Evolutionary conservation across 2,797 vertebrate genomes (phyloP).

Genomic region (Phrynocephalus vlangalii): DNA sequence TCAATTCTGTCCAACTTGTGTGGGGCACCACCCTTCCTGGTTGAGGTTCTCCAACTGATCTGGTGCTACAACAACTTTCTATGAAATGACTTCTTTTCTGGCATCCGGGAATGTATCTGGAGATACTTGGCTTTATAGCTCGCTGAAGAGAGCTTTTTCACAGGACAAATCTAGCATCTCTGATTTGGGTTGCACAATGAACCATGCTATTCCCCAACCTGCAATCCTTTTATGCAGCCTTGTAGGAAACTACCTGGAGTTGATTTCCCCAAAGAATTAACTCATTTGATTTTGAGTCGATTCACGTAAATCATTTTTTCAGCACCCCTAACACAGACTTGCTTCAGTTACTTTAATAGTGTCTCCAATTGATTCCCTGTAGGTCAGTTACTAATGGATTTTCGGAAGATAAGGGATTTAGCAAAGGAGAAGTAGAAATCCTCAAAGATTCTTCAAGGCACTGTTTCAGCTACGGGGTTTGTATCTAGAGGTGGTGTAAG

Average conservation of each 20-base stretch:
- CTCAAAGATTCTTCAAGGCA: not conserved
- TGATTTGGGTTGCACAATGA: not conserved
- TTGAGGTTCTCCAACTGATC: no score
- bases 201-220: not conserved
- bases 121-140: no score
- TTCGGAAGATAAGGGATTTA: constrained; percentile 9
- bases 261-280: constrained; percentile 19
- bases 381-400: constrained; percentile 13
- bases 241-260: not conserved
- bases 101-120: no score
- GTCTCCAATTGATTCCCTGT: constrained; percentile 7
- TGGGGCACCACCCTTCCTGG: no score
- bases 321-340: not conserved
- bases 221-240: not conserved
- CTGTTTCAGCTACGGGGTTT: not conserved
- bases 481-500: not conserved
- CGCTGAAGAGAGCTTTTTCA: no score
- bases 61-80: no score
- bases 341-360: not conserved
- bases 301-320: constrained; percentile 7
- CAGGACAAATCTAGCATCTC: not conserved
- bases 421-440: not conserved
- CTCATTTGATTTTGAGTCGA: constrained; percentile 14
- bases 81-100: no score
- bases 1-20: no score